Evolutionary conservation across 2,797 vertebrate species (phyloP).

Genomic region (Staurois parvus): DNA sequence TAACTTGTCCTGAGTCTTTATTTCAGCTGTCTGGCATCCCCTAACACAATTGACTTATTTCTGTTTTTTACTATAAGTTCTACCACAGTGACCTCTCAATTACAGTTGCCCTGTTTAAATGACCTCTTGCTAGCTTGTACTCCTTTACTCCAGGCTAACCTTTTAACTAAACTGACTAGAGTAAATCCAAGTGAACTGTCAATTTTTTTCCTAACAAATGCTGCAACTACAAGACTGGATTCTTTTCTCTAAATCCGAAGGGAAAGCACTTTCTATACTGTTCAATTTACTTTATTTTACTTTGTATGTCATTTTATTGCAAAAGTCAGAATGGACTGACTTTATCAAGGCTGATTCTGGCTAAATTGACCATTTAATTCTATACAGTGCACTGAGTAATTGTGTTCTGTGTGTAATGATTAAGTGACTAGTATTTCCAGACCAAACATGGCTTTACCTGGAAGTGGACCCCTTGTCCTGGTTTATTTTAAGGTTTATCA

Average conservation of each 20-base stretch:
- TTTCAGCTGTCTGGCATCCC: not conserved
- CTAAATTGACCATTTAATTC: too few relatives aligned
- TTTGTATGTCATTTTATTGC: not conserved
- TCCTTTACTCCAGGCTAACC: conserved; percentile 3
- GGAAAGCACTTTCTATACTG: not conserved
- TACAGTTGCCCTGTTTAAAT: conserved; percentile 7
- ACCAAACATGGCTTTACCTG: too few relatives aligned
- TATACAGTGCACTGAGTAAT: too few relatives aligned
- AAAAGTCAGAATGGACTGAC: not conserved
- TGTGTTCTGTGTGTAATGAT: too few relatives aligned
- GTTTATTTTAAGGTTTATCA: too few relatives aligned
- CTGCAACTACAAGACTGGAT: not conserved
- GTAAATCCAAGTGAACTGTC: conserved; percentile 15
- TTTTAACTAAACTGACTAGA: conserved; percentile 36
- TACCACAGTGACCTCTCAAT: conserved; percentile 35
- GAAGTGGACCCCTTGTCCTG: too few relatives aligned
- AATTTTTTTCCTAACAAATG: not conserved
- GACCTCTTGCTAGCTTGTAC: conserved; percentile 30
- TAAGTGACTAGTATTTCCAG: too few relatives aligned
- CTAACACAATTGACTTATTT: conserved; percentile 7
- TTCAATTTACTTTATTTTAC: not conserved
- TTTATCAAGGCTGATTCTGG: not conserved
- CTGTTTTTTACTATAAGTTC: not conserved
- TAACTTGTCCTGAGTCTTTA: not conserved
- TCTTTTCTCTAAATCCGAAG: not conserved